phyloP scores from a whole-genome alignment of 2,113 vertebrate species.

The Paratilapia polleni region DNA sequence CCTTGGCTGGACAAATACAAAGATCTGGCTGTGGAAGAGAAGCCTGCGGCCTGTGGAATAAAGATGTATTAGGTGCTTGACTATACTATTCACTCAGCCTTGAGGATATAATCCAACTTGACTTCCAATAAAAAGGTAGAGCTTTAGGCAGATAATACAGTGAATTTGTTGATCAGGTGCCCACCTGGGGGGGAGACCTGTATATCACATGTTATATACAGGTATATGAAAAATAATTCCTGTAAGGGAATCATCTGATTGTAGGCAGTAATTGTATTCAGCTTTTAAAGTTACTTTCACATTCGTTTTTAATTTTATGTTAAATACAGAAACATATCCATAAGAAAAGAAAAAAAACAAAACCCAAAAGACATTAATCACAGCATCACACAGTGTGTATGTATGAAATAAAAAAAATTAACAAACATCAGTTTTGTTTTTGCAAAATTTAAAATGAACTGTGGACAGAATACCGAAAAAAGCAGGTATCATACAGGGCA shows the following conservation, averaged over 20 bases:
- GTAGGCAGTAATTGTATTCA: no score
- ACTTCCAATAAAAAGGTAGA: slow-evolving; percentile 4
- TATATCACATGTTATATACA: background rate
- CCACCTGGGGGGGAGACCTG: background rate
- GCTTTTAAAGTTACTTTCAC: background rate
- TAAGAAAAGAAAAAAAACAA: no score
- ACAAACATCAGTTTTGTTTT: background rate
- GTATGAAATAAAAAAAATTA: no score
- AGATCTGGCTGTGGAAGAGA: slow-evolving; percentile 4
- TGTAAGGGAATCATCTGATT: background rate
- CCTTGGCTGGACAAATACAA: slow-evolving; percentile 39
- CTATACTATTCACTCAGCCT: slow-evolving; percentile 22
- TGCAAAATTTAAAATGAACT: background rate
- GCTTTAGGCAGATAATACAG: slow-evolving; percentile 9
- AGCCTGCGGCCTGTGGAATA: slow-evolving; percentile 24
- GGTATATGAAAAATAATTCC: background rate
- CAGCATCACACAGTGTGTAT: no score
- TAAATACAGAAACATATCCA: background rate
- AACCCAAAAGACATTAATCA: background rate
- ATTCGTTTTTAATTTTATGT: background rate
- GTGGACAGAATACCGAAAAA: background rate
- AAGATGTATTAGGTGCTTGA: slow-evolving; percentile 40
- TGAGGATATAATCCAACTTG: slow-evolving; percentile 18
- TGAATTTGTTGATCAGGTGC: slow-evolving; percentile 1
- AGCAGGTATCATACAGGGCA: background rate